Conservation (phyloP, 2,888 invertebrate species). For the Polylopha cassiicola region DNA sequence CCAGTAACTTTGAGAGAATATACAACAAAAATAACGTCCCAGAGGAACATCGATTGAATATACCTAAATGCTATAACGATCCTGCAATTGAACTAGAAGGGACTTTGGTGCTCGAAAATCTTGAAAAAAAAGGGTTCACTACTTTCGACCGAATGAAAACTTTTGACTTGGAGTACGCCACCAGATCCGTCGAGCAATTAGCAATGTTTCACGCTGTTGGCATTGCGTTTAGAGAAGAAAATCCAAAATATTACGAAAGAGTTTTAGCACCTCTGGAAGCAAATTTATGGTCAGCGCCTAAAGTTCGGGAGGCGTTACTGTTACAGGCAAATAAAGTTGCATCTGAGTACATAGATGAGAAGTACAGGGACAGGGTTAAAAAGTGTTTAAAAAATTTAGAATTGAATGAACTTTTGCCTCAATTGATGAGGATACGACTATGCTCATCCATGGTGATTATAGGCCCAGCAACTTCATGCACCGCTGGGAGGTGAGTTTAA, state of each 20-base stretch:
- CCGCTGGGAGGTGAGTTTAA: constrained; percentile 14
- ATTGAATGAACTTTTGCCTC: constrained; percentile 4
- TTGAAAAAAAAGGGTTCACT: constrained; percentile 30
- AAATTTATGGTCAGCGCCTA: too few relatives aligned
- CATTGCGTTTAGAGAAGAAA: constrained; percentile 36
- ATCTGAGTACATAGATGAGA: too few relatives aligned
- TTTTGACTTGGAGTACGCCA: constrained; percentile 38
- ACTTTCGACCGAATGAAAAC: constrained; percentile 31
- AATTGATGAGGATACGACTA: not conserved
- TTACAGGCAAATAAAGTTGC: too few relatives aligned
- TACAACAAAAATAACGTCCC: not conserved
- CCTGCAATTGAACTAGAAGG: constrained; percentile 25
- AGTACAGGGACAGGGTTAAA: constrained; percentile 4
- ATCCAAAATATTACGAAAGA: constrained; percentile 21
- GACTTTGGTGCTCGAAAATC: constrained; percentile 35
- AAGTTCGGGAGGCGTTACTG: too few relatives aligned
- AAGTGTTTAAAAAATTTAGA: constrained; percentile 5
- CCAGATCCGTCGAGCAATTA: constrained; percentile 31
- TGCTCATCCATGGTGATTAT: constrained; percentile 21
- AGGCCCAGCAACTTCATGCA: constrained; percentile 22
- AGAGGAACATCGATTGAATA: not conserved
- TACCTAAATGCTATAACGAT: not conserved
- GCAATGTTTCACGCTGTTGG: constrained; percentile 48
- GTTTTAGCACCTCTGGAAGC: too few relatives aligned
- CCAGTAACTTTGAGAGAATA: not conserved